Evolutionary conservation across 2,113 vertebrate species (phyloP).

Genomic region (Gobio gobio): DNA sequence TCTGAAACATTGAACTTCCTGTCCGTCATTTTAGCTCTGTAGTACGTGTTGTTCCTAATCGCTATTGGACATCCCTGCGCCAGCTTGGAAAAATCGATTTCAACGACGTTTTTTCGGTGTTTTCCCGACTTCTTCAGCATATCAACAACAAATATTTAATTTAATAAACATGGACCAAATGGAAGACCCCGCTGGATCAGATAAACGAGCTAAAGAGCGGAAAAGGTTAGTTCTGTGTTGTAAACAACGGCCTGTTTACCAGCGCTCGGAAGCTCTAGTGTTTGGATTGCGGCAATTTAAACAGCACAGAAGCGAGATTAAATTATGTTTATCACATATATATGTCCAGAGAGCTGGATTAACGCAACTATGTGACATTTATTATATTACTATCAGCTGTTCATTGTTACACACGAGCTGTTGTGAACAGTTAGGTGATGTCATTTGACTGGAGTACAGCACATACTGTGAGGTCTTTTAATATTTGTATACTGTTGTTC

Average conservation of each 20-base stretch:
- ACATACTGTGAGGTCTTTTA: background rate
- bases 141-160: background rate
- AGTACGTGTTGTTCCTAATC: constrained; percentile 1
- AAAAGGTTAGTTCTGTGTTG: constrained; percentile 25
- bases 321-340: background rate
- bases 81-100: background rate
- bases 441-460: background rate
- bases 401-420: background rate
- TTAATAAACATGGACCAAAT: constrained; percentile 33
- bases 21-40: constrained; percentile 19
- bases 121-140: background rate
- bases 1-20: constrained; percentile 3
- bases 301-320: background rate
- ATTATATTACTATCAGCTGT: background rate
- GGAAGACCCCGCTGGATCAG: constrained; percentile 31
- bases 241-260: constrained; percentile 36
- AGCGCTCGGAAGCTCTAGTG: background rate
- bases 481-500: background rate
- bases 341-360: background rate
- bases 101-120: background rate
- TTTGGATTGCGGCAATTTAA: background rate
- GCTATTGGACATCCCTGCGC: background rate
- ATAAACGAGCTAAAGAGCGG: constrained; percentile 42
- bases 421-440: background rate
- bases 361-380: background rate